A percentile compares a stretch with the other conserved stretches of the same genome.
Conservation (phyloP, 1,140 invertebrate genomes). For the Battus philenor region DNA sequence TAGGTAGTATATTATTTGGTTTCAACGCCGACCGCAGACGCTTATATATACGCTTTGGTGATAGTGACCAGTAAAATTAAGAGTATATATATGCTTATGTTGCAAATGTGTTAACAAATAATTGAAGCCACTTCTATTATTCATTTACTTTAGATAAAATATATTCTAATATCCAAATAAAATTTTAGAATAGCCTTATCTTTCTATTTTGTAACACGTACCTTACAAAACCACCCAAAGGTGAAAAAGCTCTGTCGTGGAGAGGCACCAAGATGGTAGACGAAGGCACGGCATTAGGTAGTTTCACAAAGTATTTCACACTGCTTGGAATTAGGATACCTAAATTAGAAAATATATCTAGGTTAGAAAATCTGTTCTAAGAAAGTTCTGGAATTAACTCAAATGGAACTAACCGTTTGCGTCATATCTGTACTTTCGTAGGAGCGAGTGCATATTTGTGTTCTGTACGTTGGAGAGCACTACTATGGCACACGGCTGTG, state of each 20-base stretch:
- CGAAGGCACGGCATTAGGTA: slow-evolving; percentile 38
- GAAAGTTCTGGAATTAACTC: background rate
- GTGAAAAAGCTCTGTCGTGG: slow-evolving; percentile 57
- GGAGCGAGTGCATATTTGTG: slow-evolving; percentile 48
- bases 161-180: too few species aligned
- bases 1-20: too few species aligned
- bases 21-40: too few species aligned
- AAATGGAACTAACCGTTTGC: slow-evolving; percentile 42
- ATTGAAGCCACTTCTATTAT: too few species aligned
- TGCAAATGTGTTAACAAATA: too few species aligned
- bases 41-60: too few species aligned
- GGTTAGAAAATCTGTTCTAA: too few species aligned
- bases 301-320: slow-evolving; percentile 60
- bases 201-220: too few species aligned
- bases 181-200: too few species aligned
- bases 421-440: slow-evolving; percentile 62
- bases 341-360: slow-evolving; percentile 24
- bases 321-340: slow-evolving; percentile 60
- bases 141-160: too few species aligned
- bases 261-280: slow-evolving; percentile 47
- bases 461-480: slow-evolving; percentile 56
- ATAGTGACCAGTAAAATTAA: too few species aligned
- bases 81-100: too few species aligned
- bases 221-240: slow-evolving; percentile 61
- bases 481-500: slow-evolving; percentile 52